Evolutionary conservation across 2,797 vertebrate species (phyloP).

Genomic region (Orestias chungarensis): DNA sequence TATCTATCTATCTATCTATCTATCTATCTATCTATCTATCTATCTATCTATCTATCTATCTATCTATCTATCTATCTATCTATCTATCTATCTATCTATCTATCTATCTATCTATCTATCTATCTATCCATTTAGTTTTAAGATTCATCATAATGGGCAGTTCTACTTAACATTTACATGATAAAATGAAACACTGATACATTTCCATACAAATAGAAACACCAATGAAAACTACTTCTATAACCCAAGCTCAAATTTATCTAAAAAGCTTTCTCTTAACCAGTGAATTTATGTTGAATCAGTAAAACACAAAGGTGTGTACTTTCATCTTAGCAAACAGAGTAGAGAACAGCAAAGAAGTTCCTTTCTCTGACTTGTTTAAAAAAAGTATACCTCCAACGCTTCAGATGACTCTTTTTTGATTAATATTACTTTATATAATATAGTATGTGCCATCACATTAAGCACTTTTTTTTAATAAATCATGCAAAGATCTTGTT

Average conservation of each 20-base stretch:
- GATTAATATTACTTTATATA: slow-evolving; percentile 18
- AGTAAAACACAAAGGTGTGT: slow-evolving; percentile 34
- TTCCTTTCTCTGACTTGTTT: slow-evolving; percentile 49
- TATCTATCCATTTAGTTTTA: too few relatives aligned
- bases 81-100: too few relatives aligned
- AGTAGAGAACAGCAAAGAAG: slow-evolving; percentile 31
- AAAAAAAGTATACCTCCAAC: slow-evolving; percentile 50
- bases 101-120: too few relatives aligned
- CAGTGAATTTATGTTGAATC: slow-evolving; percentile 28
- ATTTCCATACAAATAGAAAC: too few relatives aligned
- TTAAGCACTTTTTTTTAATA: slow-evolving; percentile 50
- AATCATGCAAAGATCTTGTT: slow-evolving; percentile 41
- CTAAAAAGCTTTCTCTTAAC: not conserved
- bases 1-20: not conserved
- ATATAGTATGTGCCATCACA: slow-evolving; percentile 20
- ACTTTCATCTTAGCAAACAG: slow-evolving; percentile 13
- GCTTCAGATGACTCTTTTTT: slow-evolving; percentile 48
- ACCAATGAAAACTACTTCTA: too few relatives aligned
- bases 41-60: too few relatives aligned
- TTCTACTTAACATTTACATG: too few relatives aligned
- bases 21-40: too few relatives aligned
- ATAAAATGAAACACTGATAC: too few relatives aligned
- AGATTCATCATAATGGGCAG: too few relatives aligned
- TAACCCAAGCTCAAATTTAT: too few relatives aligned
- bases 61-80: too few relatives aligned